Conservation (phyloP, 2,888 invertebrate genomes). For the Drosophila paranaensis region DNA sequence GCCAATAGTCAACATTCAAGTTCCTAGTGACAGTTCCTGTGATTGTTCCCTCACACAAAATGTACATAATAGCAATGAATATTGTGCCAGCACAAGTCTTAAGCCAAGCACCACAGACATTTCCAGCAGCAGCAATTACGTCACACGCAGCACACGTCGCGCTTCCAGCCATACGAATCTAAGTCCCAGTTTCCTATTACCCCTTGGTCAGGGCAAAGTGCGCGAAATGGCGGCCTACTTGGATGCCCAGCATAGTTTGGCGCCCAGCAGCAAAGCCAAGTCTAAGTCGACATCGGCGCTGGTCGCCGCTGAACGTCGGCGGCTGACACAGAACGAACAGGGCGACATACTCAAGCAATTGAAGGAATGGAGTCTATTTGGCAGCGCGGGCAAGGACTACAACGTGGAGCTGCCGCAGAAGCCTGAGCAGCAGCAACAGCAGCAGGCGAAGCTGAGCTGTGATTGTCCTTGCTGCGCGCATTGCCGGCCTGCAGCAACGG, state of each 20-base stretch:
- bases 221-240: constrained; percentile 90
- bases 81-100: constrained; percentile 67
- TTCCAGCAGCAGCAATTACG: constrained; percentile 10
- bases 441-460: constrained; percentile 56
- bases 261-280: constrained; percentile 32
- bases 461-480: constrained; percentile 79
- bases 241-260: constrained; percentile 81
- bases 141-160: constrained; percentile 32
- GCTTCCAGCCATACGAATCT: constrained; percentile 65
- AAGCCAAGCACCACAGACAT: constrained; percentile 45
- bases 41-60: constrained; percentile 69
- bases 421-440: constrained; percentile 18
- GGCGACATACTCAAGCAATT: constrained; percentile 81
- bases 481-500: constrained; percentile 47
- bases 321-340: constrained; percentile 77
- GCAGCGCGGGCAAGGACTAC: constrained; percentile 80
- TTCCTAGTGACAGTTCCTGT: constrained; percentile 83
- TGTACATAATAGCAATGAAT: constrained; percentile 78
- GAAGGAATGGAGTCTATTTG: constrained; percentile 84
- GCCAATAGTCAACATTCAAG: constrained; percentile 71
- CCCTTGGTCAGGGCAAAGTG: constrained; percentile 88
- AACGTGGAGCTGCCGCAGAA: constrained; percentile 49
- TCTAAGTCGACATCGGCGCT: constrained; percentile 78
- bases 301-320: constrained; percentile 38
- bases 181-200: constrained; percentile 58